These are phyloP conservation scores for Chymomyza procnemis DNA, from an alignment of 2,888 invertebrate genomes.

Conservation along the genomic window DNA sequence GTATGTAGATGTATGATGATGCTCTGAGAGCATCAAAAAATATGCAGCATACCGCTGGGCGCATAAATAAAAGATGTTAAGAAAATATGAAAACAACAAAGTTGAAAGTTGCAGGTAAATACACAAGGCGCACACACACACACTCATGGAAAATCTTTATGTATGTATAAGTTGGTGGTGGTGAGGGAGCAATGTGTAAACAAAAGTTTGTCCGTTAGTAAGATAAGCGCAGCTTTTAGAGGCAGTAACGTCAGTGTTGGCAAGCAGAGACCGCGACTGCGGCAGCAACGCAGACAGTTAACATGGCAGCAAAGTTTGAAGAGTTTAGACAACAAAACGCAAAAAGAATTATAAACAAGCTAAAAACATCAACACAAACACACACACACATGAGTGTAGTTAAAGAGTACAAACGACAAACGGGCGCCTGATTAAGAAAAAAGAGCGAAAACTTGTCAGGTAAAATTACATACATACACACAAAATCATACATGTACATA, in stretches of 20 bases:
- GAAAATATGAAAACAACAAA: conserved; percentile 14
- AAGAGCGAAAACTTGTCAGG: conserved; percentile 6
- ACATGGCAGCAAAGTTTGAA: conserved; percentile 72
- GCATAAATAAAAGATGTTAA: conserved; percentile 11
- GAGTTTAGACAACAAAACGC: conserved; percentile 73
- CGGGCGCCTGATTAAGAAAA: conserved; percentile 63
- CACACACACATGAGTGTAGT: conserved; percentile 18
- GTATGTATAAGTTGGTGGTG: conserved; percentile 48
- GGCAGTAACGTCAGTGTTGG: background rate
- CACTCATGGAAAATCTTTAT: background rate
- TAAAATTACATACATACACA: background rate
- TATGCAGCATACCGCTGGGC: conserved; percentile 1
- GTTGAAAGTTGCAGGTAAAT: conserved; percentile 26
- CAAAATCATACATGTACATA: conserved; percentile 4
- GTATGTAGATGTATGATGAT: background rate
- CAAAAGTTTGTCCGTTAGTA: conserved; percentile 65
- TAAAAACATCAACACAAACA: background rate
- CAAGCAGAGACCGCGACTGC: conserved; percentile 50
- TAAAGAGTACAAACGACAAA: conserved; percentile 35
- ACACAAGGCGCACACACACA: background rate
- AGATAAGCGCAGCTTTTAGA: conserved; percentile 47
- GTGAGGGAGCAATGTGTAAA: conserved; percentile 66
- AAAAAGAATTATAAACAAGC: conserved; percentile 61
- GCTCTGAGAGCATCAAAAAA: background rate
- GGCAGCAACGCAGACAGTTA: conserved; percentile 59